phyloP scores from a whole-genome alignment of 2,113 vertebrate species.

The Elanus axillaris region DNA sequence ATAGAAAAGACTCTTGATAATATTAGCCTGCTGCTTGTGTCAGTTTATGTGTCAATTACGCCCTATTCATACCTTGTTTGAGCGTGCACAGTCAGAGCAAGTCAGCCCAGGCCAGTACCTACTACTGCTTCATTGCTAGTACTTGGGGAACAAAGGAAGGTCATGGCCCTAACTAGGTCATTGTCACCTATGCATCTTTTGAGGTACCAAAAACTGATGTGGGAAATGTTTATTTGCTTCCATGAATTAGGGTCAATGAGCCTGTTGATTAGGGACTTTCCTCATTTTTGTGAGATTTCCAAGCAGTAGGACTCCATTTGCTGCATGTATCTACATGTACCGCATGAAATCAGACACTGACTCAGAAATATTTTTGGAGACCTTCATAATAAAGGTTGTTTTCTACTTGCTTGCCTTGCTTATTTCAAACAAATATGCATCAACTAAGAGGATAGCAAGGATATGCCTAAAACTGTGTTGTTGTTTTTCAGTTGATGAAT shows the following conservation, averaged over 20 bases:
- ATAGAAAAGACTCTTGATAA: not conserved
- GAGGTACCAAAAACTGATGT: not conserved
- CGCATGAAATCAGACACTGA: not conserved
- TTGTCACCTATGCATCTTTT: not conserved
- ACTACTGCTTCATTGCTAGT: not conserved
- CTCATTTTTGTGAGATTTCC: not conserved
- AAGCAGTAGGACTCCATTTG: not conserved
- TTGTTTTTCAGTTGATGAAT: not conserved
- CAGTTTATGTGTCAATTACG: not conserved
- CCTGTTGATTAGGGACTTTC: not conserved
- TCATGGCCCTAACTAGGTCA: rapidly evolving
- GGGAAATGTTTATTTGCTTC: not conserved
- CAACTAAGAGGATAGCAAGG: not conserved
- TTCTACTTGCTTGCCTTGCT: not conserved
- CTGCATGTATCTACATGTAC: rapidly evolving
- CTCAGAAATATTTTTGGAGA: not conserved
- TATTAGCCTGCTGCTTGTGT: not conserved
- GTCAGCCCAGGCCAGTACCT: not conserved
- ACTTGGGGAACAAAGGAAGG: not conserved
- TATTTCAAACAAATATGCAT: not conserved
- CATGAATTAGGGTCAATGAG: not conserved
- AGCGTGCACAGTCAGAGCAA: not conserved
- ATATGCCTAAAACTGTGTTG: not conserved
- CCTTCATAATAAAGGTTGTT: not conserved
- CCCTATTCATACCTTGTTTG: not conserved